Base-by-base conservation (phyloP, 2,888 invertebrate genomes). In the Ischnura elegans region DNA sequence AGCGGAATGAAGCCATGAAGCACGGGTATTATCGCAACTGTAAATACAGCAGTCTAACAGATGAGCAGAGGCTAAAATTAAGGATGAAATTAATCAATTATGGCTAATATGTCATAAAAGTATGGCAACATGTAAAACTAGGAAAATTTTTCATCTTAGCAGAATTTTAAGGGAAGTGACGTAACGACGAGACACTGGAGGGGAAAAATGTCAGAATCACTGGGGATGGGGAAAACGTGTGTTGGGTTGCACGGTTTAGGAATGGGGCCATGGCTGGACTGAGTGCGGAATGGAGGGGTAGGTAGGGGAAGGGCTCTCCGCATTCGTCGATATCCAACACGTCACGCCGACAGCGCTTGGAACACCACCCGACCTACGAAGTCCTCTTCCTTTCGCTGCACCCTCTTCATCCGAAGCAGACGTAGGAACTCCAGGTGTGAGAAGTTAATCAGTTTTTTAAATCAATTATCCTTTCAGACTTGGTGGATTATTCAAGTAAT, bases 291-390 rank as follows among this genome's bases (percentile, higher is more conserved):
- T 90, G 55, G 90, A 55, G 55, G 90, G 90, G n/a, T 42, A 61
- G 36, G 90, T 51, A 90, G 90, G 90, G 90, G 90, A 90, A 90
- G 61, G 90, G 55, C 90, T 55, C 90, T 90, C 55, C 90, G 90
- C 90, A 90, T 90, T 90, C 90, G 90, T 90, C 90, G 90, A 90
- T 90, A 90, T 19, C 90, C 42, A 90, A 51, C 90, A 90, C 90
- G 90, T 90, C 90, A 90, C 90, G 29, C 90, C n/a, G 55, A 55
- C 36, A 43, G 61, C 42, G 90, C 90, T 61, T 61, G 43, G 90
- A 90, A 90, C 90, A 90, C 90, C 90, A 90, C 90, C 90, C 90
- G 90, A 36, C 90, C 90, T 55, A 43, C 51, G 90, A 55, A 90
- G 43, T 61, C 90, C 55, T 90, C 90, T 61, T 90, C 90, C 90